Evolutionary conservation across 2,113 vertebrate genomes (phyloP), one percentile per base, ranked within the genome.

Genomic region (Lutjanus erythropterus): DNA sequence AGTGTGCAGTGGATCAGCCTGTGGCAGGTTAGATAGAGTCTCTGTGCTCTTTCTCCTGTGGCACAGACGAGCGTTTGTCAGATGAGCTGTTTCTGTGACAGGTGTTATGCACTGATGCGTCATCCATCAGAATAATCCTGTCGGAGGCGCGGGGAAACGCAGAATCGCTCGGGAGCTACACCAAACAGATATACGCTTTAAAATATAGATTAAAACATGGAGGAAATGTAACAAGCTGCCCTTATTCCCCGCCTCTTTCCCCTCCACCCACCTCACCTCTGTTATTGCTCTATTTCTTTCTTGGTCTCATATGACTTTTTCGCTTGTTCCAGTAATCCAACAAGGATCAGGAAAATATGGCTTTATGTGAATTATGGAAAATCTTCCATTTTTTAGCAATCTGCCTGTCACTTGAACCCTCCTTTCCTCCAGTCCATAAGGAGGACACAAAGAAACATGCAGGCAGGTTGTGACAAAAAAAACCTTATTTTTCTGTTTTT

Each of bases 61-160:
- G 60, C 61, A 66, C 59, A 58, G 41, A 71, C 0, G 33, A 83
- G 80, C 49, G 73, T 73, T 52, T 73, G 61, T 87, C 70, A 75
- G 80, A 81, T 25, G 71, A 67, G 83, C 62, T 77, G 29, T 59
- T 69, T 65, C 50, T 50, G 59, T 68, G 80, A 78, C 85, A 86
- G 83, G 80, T 87, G 87, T 68, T 71, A 0, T 49, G 71, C 67
- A 84, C 71, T 84, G 53, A 86, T 76, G 80, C 52, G 14, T 83
- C 79, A 85, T 91, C 74, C 74, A 29, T 86, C 74, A 70, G 47
- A 74, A 84, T 78, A 78, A 86, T 78, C 83, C 74, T 2, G 52
- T 71, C 31, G 71, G 75, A 42, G 76, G 47, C 5, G 3, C 33
- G 0, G 66, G 46, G 73, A 59, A 55, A 49, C n/a, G 49, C 25